phyloP scores from a whole-genome alignment of 2,797 vertebrate genomes.

The Anisognathus igniventris region DNA sequence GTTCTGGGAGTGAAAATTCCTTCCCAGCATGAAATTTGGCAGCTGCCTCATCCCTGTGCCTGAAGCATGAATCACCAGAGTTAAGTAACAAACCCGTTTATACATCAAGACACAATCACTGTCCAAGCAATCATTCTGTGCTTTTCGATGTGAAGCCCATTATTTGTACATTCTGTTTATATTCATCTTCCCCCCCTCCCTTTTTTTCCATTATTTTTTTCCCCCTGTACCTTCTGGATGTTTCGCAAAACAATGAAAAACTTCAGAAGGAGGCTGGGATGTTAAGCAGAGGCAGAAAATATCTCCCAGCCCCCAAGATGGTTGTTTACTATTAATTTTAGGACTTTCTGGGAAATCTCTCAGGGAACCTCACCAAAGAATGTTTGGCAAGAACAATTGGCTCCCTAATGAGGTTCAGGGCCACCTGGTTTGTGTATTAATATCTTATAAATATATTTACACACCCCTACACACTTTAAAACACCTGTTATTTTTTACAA shows the following conservation, averaged over 20 bases:
- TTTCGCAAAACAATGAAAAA: not conserved
- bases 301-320: not conserved
- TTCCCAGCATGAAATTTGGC: conserved; percentile 14
- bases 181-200: not conserved
- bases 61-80: conserved; percentile 61
- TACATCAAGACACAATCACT: conserved; percentile 1
- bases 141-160: not conserved
- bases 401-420: not conserved
- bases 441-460: not conserved
- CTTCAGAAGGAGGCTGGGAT: not conserved
- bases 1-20: conserved; percentile 24
- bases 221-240: not conserved
- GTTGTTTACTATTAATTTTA: conserved; percentile 9
- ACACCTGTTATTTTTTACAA: conserved; percentile 4
- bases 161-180: not conserved
- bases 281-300: not conserved
- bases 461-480: not conserved
- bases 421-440: conserved; percentile 5
- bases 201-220: not conserved
- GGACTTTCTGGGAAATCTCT: conserved; percentile 9
- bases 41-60: conserved; percentile 35
- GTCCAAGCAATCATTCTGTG: conserved; percentile 14
- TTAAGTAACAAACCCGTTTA: conserved; percentile 64
- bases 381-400: not conserved
- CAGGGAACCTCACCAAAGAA: not conserved